Conservation (phyloP, 2,113 vertebrate species). For the Mola mola region DNA sequence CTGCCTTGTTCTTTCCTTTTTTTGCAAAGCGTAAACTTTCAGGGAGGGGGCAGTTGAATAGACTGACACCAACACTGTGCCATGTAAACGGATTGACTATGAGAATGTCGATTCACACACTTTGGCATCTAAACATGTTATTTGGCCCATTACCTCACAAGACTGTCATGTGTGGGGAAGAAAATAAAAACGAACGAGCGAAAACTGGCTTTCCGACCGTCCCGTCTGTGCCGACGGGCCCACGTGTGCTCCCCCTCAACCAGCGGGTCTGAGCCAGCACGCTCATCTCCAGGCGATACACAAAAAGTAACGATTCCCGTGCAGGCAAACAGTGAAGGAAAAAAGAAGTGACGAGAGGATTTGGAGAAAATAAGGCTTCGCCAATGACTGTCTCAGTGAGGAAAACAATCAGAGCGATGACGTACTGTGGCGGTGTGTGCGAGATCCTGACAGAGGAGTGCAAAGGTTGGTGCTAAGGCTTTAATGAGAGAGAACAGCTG, state of each 20-base stretch:
- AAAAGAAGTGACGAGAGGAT: slow-evolving; percentile 32
- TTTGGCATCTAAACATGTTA: slow-evolving; percentile 77
- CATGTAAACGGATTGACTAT: slow-evolving; percentile 75
- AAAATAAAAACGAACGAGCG: not conserved
- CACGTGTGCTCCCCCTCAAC: no score
- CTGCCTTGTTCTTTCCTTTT: slow-evolving; percentile 58
- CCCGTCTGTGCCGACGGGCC: slow-evolving; percentile 12
- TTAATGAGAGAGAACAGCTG: slow-evolving; percentile 63
- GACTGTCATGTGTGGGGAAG: slow-evolving; percentile 40
- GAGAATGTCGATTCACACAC: slow-evolving; percentile 67
- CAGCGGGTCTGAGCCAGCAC: no score
- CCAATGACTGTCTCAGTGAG: slow-evolving; percentile 49
- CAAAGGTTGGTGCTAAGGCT: slow-evolving; percentile 76
- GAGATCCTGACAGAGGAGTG: slow-evolving; percentile 61
- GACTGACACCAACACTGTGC: slow-evolving; percentile 70
- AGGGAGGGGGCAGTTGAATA: slow-evolving; percentile 70
- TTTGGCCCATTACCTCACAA: slow-evolving; percentile 61
- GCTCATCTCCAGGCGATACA: slow-evolving; percentile 43
- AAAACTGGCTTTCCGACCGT: slow-evolving; percentile 20
- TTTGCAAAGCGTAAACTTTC: slow-evolving; percentile 76
- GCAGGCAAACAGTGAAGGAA: slow-evolving; percentile 31
- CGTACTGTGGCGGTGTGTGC: slow-evolving; percentile 15
- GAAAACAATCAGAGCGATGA: slow-evolving; percentile 39
- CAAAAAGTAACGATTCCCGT: slow-evolving; percentile 43
- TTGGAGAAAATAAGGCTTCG: slow-evolving; percentile 65